Evolutionary conservation across 2,888 invertebrate species (phyloP), one percentile per base, ranked within the genome.

Genomic region (Caenorhabditis plicata): DNA sequence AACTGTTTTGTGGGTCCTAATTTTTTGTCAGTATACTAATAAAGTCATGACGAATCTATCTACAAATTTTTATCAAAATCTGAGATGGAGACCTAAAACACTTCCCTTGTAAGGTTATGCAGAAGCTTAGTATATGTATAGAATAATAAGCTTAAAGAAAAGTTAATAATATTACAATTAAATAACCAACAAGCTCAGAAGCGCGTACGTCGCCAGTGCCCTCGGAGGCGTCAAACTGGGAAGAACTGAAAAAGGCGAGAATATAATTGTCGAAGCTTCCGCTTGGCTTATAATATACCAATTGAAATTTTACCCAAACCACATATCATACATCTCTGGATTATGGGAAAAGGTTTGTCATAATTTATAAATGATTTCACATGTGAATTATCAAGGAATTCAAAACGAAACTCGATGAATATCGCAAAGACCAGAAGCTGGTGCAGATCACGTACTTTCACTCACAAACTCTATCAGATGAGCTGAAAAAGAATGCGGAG

Each of bases 401-500:
- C 49, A 67, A 72, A 47, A 32, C 48, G 8, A 58, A 53, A 20
- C 52, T 75, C 60, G 63, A 67, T 31, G 46, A 54, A 8, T 73
- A 72, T 38, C 61, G 64, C 15, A 33, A 27, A 3, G 41, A 29
- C 2, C 57, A 70, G 20, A 69, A 69, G 5, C 62, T 58, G 49
- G 68, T 77, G 29, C 43, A 54, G 25, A 54, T 74, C 22, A 74
- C 77, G 2, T 67, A 71, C 42, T 71, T 75, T 40, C 77, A 77
- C 53, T 75, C 92, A 9, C 86, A 91, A 57, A 92, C 92, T 0
- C 84, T 93, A 66, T 91, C 92, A 79, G 89, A 91, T 79, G 93
- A 93, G 81, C 84, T 93, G 74, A 92, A 92, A 81, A 88, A 88
- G 81, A 93, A 92, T 82, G 91, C 92, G 0, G 87, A 88, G 79